Percentiles rank a stretch among this genome's conserved stretches.
Conservation (phyloP, 2,888 invertebrate species). For the Eristalis arbustorum region DNA sequence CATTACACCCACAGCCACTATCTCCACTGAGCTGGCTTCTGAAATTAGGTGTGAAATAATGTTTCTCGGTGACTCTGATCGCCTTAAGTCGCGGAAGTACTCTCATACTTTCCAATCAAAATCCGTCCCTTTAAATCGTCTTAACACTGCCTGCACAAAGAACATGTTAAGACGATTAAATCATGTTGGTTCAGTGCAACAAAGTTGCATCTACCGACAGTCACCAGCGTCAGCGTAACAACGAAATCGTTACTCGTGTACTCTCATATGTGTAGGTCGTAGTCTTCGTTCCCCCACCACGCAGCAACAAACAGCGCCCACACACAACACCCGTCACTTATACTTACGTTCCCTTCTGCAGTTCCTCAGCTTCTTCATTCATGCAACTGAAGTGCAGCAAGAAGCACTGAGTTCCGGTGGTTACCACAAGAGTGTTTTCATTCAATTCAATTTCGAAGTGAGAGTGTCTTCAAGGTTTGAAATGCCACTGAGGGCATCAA, state of each 20-base stretch:
- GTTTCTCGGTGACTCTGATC: background rate
- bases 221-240: background rate
- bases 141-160: background rate
- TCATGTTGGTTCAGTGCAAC: background rate
- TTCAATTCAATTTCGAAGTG: background rate
- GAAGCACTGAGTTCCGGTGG: background rate
- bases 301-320: background rate
- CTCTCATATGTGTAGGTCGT: background rate
- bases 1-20: too few relatives aligned
- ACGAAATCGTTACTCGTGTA: background rate
- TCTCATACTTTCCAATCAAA: background rate
- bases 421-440: background rate
- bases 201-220: background rate
- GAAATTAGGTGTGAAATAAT: background rate
- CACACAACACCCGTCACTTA: background rate
- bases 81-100: background rate
- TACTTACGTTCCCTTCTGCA: background rate
- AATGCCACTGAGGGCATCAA: conserved; percentile 27
- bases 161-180: background rate
- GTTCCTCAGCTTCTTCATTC: background rate
- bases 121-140: background rate
- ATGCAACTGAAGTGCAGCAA: background rate
- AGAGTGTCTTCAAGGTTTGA: conserved; percentile 5
- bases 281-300: background rate
- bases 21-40: background rate